Conservation (phyloP, 2,113 vertebrate genomes). For the Sminthopsis crassicaudata region DNA sequence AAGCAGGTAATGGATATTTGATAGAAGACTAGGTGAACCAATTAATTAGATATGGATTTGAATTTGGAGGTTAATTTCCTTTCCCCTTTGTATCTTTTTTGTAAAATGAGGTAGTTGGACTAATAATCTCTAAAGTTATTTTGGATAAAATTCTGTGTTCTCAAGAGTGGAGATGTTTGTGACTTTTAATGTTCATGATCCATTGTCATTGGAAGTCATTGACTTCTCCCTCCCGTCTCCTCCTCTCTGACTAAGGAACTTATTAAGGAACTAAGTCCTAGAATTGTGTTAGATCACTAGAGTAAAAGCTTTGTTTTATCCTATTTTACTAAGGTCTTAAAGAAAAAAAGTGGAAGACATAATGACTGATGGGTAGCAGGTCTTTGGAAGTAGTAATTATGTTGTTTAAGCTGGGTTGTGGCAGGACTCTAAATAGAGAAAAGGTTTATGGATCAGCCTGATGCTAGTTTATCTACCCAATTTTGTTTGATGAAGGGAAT, state of each 20-base stretch:
- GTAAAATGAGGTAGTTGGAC: background rate
- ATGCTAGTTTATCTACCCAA: background rate
- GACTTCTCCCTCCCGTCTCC: background rate
- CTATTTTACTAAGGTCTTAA: background rate
- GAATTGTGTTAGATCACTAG: background rate
- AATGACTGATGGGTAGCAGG: background rate
- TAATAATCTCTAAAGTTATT: background rate
- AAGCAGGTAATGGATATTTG: background rate
- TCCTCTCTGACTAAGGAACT: background rate
- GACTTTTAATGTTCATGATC: background rate
- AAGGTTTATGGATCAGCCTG: background rate
- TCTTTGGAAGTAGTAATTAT: background rate
- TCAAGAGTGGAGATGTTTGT: background rate
- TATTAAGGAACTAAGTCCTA: background rate
- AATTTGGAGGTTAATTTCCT: background rate
- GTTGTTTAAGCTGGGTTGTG: rapidly evolving
- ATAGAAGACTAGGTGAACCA: background rate
- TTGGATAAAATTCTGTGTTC: background rate
- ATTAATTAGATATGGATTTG: background rate
- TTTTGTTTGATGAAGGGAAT: rapidly evolving
- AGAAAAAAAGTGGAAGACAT: background rate
- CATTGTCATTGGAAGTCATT: background rate
- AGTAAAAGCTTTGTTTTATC: background rate
- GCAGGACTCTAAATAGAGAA: too few species aligned
- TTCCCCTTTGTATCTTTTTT: background rate